These are phyloP conservation scores for Drosophila kepulauana DNA, from an alignment of 1,140 invertebrate genomes.

Conservation along the genomic window DNA sequence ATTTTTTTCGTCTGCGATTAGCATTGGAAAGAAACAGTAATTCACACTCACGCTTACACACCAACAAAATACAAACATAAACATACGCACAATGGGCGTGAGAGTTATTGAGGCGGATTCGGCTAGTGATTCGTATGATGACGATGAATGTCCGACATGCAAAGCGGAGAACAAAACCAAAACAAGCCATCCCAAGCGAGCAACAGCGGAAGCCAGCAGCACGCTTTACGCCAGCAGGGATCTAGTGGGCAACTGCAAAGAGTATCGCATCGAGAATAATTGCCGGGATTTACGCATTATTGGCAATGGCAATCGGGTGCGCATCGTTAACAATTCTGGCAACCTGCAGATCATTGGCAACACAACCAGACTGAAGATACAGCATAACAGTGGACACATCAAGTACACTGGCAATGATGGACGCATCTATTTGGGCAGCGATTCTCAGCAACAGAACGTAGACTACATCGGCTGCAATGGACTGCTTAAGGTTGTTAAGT, in stretches of 20 bases:
- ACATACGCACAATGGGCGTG: slow-evolving; percentile 60
- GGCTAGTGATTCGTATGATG: slow-evolving; percentile 73
- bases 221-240: slow-evolving; percentile 59
- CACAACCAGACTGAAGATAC: slow-evolving; percentile 70
- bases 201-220: slow-evolving; percentile 13
- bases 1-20: slow-evolving; percentile 68
- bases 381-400: slow-evolving; percentile 61
- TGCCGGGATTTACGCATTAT: slow-evolving; percentile 70
- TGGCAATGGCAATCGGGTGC: slow-evolving; percentile 76
- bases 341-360: slow-evolving; percentile 75
- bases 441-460: slow-evolving; percentile 65
- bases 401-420: slow-evolving; percentile 81
- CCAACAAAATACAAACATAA: slow-evolving; percentile 1
- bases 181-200: slow-evolving; percentile 28
- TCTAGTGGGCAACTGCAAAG: slow-evolving; percentile 78
- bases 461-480: slow-evolving; percentile 82
- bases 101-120: slow-evolving; percentile 69
- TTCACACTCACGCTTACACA: slow-evolving; percentile 5
- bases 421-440: slow-evolving; percentile 74
- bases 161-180: slow-evolving; percentile 49
- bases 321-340: slow-evolving; percentile 67
- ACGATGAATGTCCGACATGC: slow-evolving; percentile 65
- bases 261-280: slow-evolving; percentile 79
- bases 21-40: slow-evolving; percentile 56
- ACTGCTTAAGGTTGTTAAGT: slow-evolving; percentile 72